Evolutionary conservation across 2,888 invertebrate genomes (phyloP).

Genomic region (Caenorhabditis afra): DNA sequence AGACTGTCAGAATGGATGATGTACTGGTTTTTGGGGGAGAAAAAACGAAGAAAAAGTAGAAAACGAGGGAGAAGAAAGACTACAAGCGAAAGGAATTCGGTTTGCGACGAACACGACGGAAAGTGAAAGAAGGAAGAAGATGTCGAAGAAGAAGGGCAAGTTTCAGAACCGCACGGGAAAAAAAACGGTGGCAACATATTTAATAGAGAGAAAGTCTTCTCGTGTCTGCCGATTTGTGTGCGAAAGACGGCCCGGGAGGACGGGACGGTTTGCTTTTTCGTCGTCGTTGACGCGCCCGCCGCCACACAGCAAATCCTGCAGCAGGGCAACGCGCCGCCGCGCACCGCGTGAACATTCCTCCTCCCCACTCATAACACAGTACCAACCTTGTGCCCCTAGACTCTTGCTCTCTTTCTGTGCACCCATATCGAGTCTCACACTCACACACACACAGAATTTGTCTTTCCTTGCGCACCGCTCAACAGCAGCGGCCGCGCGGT

Average conservation of each 20-base stretch:
- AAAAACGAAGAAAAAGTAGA: background rate
- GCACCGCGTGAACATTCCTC: conserved; percentile 40
- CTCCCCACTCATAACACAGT: conserved; percentile 46
- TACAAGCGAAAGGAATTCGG: conserved; percentile 25
- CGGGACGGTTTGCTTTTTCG: conserved; percentile 31
- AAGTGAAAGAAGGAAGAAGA: conserved; percentile 45
- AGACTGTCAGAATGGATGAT: conserved; percentile 16
- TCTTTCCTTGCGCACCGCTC: conserved; percentile 29
- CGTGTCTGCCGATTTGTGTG: conserved; percentile 14
- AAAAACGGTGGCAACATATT: conserved; percentile 41
- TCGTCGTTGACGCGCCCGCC: conserved; percentile 2
- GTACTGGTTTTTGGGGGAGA: conserved; percentile 32
- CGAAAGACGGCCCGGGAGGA: conserved; percentile 10
- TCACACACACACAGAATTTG: conserved; percentile 33
- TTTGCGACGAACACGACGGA: conserved; percentile 41
- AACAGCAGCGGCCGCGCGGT: conserved; percentile 17
- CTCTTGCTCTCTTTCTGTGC: conserved; percentile 29
- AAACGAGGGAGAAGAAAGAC: conserved; percentile 3
- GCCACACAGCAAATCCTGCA: conserved; percentile 29
- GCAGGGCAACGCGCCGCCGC: conserved; percentile 26
- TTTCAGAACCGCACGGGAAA: conserved; percentile 22
- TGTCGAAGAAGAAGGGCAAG: conserved; percentile 9
- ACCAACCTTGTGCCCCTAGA: conserved; percentile 36
- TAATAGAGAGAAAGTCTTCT: conserved; percentile 35
- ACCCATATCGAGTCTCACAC: conserved; percentile 28